Percentiles rank a stretch among this genome's conserved stretches.
Evolutionary conservation across 2,888 invertebrate genomes (phyloP).

Genomic region (Apamea sordens): DNA sequence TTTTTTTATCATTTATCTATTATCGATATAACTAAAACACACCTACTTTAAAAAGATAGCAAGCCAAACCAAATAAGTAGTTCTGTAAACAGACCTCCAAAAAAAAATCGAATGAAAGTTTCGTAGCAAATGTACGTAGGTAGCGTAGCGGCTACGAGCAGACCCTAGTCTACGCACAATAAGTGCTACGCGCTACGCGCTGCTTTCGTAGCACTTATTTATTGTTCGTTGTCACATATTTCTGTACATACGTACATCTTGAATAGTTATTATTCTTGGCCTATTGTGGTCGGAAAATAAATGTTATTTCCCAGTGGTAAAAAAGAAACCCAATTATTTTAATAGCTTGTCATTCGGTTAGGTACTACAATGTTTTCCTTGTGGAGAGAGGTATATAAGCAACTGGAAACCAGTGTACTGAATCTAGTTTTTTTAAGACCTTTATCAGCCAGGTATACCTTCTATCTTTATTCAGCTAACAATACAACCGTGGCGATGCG

Average conservation of each 20-base stretch:
- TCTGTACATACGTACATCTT: not conserved
- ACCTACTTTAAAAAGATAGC: not conserved
- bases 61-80: not conserved
- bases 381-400: no score
- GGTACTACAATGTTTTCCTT: not conserved
- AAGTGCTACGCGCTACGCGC: conserved; percentile 19
- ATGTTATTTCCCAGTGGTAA: not conserved
- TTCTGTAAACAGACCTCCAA: not conserved
- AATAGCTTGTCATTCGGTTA: not conserved
- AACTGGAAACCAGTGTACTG: not conserved
- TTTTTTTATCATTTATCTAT: not conserved
- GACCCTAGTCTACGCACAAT: conserved; percentile 7
- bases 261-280: not conserved
- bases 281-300: conserved; percentile 11
- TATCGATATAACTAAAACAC: not conserved
- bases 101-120: not conserved
- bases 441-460: not conserved
- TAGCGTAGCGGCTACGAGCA: conserved; percentile 3
- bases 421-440: not conserved
- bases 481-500: not conserved
- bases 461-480: not conserved
- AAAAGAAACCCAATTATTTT: conserved; percentile 11
- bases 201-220: conserved; percentile 16
- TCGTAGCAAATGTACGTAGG: conserved; percentile 16
- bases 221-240: conserved; percentile 6